Base-by-base conservation (phyloP, 92 coral and sea anemone species). In the Phenganax subtilis region DNA sequence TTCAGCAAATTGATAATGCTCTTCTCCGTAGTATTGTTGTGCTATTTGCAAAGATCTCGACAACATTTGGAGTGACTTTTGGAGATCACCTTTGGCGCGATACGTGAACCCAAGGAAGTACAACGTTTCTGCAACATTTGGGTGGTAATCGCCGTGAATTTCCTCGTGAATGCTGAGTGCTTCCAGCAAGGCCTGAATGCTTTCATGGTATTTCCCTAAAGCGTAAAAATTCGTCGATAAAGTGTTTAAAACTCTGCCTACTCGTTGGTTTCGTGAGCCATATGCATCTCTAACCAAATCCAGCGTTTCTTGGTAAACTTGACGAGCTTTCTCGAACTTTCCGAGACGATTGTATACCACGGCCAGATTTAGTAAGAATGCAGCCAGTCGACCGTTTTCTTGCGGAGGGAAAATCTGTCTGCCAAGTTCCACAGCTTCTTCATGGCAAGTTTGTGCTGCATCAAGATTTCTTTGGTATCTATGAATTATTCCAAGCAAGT, bases 1-100 rank as follows among this genome's bases (percentile, higher is more conserved):
- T 54, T 91, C 96, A 6, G 92, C 96, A 53, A 91, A 92, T 10
- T 89, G 92, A n/a, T 90, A 91, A 79, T 91, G 96, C 20, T 80
- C 54, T 51, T 85, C 10, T 65, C 96, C 96, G n/a, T 63, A 79
- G 54, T 79, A 79, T 57, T 79, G 74, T 20, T n/a, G 73, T 28
- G 30, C 7, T 63, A 79, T 79, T 65, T 79, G 2, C 72, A 79
- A 11, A 52, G 83, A 79, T 64, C 83, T 79, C 55, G 67, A 54
- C 74, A 79, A 64, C 54, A 54, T 17, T 52, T 79, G 59, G n/a
- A 79, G 62, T 3, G 82, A 77, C 5, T 60, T 51, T 65, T 79
- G 51, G 53, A 79, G 83, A 47, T 79, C 83, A 9, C 83, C 83
- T 79, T 62, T 79, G 6, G 83, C 83, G 20, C 83, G 83, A 65